Evolutionary conservation across 35 echinoderm and acorn worm genomes (phyloP).

Genomic region (Strongylocentrotus purpuratus): DNA sequence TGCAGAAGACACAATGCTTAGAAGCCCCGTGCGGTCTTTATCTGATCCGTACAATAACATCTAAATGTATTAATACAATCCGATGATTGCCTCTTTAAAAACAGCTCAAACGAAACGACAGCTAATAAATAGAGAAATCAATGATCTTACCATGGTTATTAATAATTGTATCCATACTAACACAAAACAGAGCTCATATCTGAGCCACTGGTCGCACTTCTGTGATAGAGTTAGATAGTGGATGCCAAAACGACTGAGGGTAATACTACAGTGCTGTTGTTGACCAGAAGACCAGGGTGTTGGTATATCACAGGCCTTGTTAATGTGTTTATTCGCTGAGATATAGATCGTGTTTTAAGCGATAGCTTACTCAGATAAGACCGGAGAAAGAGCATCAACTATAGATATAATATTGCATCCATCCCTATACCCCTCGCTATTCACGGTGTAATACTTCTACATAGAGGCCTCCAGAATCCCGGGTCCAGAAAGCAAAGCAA

Average conservation of each 20-base stretch:
- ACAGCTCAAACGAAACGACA: background rate
- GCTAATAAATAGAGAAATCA: background rate
- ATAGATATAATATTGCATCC: background rate
- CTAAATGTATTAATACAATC: background rate
- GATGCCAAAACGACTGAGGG: background rate
- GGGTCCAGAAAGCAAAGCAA: background rate
- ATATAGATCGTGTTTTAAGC: constrained; percentile 8
- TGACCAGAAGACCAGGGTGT: background rate
- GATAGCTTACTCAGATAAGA: constrained; percentile 32
- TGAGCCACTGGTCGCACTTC: background rate
- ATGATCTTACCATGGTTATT: background rate
- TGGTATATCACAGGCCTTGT: background rate
- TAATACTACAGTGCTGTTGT: background rate
- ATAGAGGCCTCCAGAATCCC: background rate
- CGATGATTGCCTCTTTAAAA: background rate
- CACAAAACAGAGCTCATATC: background rate
- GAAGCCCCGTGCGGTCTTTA: background rate
- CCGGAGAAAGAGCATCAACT: background rate
- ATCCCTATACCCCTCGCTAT: background rate
- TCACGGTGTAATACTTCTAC: background rate
- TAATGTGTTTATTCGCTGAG: constrained; percentile 21
- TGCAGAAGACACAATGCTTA: background rate
- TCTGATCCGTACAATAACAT: background rate
- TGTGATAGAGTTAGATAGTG: background rate
- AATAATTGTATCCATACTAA: constrained; percentile 9